Conservation (phyloP, 1,140 invertebrate species). For the Pteromalus puparum region DNA sequence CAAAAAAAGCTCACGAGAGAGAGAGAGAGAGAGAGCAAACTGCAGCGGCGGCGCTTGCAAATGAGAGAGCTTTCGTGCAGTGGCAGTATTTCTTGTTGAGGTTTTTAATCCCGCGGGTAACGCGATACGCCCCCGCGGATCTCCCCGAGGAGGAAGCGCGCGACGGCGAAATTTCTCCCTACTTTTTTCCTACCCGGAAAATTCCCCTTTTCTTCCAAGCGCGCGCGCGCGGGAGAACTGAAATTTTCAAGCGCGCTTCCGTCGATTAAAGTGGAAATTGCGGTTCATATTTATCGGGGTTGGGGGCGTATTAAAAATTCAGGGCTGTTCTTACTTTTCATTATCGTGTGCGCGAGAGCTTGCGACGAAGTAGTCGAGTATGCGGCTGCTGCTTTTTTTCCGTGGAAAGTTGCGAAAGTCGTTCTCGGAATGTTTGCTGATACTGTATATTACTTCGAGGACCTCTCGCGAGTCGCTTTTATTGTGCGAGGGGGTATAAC, state of each 20-base stretch:
- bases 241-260: conserved; percentile 1
- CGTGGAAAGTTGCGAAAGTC: too few relatives aligned
- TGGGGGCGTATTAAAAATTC: not conserved
- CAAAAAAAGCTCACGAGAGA: conserved; percentile 23
- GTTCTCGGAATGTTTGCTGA: not conserved
- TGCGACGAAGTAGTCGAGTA: not conserved
- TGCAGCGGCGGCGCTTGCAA: conserved; percentile 58
- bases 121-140: conserved; percentile 57
- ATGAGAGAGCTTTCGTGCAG: conserved; percentile 66
- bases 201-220: not conserved
- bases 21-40: conserved; percentile 36
- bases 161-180: conserved; percentile 11
- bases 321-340: not conserved
- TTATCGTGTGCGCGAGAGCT: not conserved
- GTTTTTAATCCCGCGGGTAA: conserved; percentile 68
- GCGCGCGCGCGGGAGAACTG: not conserved
- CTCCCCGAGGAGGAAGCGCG: conserved; percentile 25
- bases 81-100: conserved; percentile 65
- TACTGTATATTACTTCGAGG: not conserved
- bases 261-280: not conserved
- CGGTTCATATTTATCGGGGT: not conserved
- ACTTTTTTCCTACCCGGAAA: not conserved
- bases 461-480: not conserved
- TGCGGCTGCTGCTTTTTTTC: not conserved
- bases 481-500: not conserved